Conservation (phyloP, 2,113 vertebrate species). For the Ophthalmolycus amberensis region DNA sequence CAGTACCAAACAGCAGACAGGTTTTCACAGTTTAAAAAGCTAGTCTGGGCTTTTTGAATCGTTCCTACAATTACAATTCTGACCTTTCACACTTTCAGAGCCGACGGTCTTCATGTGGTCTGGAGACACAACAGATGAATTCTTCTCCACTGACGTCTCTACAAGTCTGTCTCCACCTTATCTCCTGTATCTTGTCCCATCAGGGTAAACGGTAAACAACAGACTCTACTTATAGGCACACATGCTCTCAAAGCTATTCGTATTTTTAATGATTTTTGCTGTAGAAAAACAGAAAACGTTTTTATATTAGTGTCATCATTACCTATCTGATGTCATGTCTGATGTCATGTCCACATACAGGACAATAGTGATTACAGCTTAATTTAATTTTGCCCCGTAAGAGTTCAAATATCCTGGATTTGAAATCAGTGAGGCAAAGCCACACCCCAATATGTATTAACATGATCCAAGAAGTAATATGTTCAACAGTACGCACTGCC, state of each 20-base stretch:
- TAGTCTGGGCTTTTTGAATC: neutral
- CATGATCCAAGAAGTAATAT: conserved; percentile 87
- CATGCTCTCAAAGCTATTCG: neutral
- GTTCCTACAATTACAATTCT: neutral
- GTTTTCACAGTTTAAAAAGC: neutral
- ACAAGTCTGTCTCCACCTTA: conserved; percentile 40
- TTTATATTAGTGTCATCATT: neutral
- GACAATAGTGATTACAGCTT: neutral
- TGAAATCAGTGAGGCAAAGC: conserved; percentile 81
- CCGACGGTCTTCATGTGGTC: conserved; percentile 8
- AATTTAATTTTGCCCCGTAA: conserved; percentile 41
- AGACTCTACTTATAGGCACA: conserved; percentile 8
- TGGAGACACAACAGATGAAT: conserved; percentile 52
- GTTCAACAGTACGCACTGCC: conserved; percentile 80
- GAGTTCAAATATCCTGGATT: conserved; percentile 80
- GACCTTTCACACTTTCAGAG: conserved; percentile 21
- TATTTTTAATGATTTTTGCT: neutral
- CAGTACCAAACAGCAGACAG: neutral
- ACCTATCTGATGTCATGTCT: neutral
- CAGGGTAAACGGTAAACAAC: conserved; percentile 36
- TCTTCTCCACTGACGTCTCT: conserved; percentile 32
- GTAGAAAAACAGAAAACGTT: neutral
- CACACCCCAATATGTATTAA: conserved; percentile 82
- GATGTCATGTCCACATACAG: neutral
- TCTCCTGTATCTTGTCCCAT: conserved; percentile 49